Conservation (phyloP, 92 coral and sea anemone species). For the Phymanthus crucifer region DNA sequence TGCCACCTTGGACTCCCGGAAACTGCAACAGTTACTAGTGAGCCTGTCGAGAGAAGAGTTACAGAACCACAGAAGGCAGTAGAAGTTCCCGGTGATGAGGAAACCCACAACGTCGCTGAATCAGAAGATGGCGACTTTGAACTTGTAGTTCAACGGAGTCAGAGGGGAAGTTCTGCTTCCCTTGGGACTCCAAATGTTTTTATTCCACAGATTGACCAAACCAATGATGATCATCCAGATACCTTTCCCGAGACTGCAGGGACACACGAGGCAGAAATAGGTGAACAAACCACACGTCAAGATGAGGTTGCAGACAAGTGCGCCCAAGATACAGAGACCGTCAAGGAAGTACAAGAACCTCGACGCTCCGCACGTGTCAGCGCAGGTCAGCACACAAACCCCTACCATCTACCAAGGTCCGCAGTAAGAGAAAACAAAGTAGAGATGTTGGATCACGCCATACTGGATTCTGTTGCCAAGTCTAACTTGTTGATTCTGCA, state of each 20-base stretch:
- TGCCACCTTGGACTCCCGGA: background rate
- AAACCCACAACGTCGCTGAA: constrained; percentile 15
- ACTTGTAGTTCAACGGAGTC: constrained; percentile 36
- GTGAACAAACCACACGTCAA: background rate
- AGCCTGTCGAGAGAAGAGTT: constrained; percentile 9
- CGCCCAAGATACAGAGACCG: background rate
- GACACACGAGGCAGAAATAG: background rate
- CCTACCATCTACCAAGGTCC: constrained; percentile 49
- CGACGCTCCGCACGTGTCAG: constrained; percentile 22
- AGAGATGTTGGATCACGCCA: constrained; percentile 22
- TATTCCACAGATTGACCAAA: constrained; percentile 18
- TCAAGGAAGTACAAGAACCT: too few relatives aligned
- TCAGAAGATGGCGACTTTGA: constrained; percentile 23
- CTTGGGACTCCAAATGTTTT: constrained; percentile 21
- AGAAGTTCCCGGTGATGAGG: background rate
- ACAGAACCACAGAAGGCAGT: background rate
- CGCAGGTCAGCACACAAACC: constrained; percentile 51
- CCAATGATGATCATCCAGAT: background rate
- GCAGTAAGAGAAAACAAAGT: constrained; percentile 31
- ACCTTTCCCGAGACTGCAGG: background rate
- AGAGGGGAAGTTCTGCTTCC: constrained; percentile 18
- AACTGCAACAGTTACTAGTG: too few relatives aligned
- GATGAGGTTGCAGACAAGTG: background rate
- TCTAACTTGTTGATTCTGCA: constrained; percentile 47
- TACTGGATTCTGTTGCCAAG: constrained; percentile 48